A percentile compares a stretch with the other conserved stretches of the same genome.
Conservation (phyloP, 2,797 vertebrate species). For the Chanos chanos region DNA sequence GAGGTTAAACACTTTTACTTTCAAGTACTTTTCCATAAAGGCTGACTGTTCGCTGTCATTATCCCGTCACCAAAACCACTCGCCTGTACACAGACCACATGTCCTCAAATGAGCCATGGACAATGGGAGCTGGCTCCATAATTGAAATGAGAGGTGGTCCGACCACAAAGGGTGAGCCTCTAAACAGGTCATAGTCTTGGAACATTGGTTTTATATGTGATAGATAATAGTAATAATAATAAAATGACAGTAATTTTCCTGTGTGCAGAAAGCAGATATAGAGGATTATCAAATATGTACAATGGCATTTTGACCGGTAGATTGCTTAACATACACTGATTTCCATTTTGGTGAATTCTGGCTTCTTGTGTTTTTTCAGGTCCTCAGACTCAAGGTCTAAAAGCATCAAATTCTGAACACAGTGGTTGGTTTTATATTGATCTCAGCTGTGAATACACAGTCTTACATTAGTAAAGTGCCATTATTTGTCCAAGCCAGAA, state of each 20-base stretch:
- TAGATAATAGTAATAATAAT: not conserved
- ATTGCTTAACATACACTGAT: not conserved
- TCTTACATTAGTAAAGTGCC: too few species aligned
- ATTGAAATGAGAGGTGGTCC: not conserved
- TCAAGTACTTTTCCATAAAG: conserved; percentile 19
- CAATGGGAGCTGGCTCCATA: not conserved
- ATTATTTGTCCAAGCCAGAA: too few species aligned
- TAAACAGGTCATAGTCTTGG: too few species aligned
- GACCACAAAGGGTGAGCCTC: not conserved
- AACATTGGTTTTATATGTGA: too few species aligned
- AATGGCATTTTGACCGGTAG: not conserved
- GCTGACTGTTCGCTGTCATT: conserved; percentile 54
- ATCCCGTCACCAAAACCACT: conserved; percentile 47
- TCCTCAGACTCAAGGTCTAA: too few species aligned
- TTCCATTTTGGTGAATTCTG: too few species aligned
- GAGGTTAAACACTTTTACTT: not conserved
- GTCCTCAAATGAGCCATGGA: not conserved
- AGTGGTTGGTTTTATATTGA: too few species aligned
- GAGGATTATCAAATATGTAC: not conserved
- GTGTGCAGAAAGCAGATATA: not conserved
- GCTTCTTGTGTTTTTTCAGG: too few species aligned
- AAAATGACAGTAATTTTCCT: not conserved
- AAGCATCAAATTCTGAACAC: too few species aligned
- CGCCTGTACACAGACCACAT: not conserved
- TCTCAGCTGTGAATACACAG: too few species aligned